Conservation (phyloP, 2,113 vertebrate genomes). For the Illadopsis cleaveri region DNA sequence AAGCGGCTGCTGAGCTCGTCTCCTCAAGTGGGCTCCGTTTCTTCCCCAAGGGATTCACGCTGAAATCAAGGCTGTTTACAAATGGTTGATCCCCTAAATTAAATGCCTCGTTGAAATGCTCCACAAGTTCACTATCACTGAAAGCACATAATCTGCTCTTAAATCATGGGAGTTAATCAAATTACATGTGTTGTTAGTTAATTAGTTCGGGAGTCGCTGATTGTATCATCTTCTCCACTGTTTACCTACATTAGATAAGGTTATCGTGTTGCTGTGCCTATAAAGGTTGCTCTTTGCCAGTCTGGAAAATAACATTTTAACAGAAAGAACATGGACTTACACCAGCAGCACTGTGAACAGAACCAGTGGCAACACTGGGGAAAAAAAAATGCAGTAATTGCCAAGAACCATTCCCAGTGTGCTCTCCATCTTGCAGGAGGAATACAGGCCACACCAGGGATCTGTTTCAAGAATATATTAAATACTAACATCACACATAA, state of each 20-base stretch:
- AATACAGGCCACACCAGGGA: background rate
- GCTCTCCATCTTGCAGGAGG: background rate
- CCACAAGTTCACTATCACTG: slow-evolving; percentile 32
- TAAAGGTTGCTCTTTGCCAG: background rate
- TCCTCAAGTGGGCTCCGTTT: background rate
- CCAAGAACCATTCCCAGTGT: background rate
- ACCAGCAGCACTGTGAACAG: background rate
- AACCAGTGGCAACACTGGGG: background rate
- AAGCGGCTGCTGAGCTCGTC: accelerated
- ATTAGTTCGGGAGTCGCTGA: slow-evolving; percentile 67
- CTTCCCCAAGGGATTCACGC: background rate
- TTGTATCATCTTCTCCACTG: background rate
- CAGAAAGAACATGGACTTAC: background rate
- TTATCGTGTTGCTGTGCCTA: background rate
- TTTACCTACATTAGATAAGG: slow-evolving; percentile 27
- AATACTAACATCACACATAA: background rate
- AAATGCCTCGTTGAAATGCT: background rate
- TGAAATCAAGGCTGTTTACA: slow-evolving; percentile 21
- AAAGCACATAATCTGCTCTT: slow-evolving; percentile 60
- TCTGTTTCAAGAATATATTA: background rate
- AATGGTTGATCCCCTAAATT: slow-evolving; percentile 20
- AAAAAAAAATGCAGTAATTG: background rate
- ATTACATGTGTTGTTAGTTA: slow-evolving; percentile 73
- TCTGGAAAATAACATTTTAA: background rate
- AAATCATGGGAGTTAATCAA: slow-evolving; percentile 72